Evolutionary conservation across 2,888 invertebrate species (phyloP).

Genomic region (Cantharis lateralis): DNA sequence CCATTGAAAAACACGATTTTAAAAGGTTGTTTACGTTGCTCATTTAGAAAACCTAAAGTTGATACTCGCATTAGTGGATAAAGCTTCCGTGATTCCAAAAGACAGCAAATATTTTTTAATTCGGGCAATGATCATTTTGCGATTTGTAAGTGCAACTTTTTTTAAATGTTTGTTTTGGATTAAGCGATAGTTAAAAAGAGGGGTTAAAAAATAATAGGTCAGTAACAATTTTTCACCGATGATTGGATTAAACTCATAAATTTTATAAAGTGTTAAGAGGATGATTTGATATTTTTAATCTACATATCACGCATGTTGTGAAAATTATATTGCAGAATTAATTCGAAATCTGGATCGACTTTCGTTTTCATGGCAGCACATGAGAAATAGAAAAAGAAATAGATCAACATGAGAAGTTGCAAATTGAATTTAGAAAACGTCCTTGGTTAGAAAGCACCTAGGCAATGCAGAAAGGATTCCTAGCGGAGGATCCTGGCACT

Average conservation of each 20-base stretch:
- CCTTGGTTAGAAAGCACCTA: slow-evolving; percentile 28
- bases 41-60: slow-evolving; percentile 2
- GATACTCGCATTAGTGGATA: neutral
- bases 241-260: neutral
- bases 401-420: slow-evolving; percentile 22
- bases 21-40: neutral
- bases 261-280: neutral
- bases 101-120: neutral
- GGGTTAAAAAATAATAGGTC: neutral
- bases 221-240: neutral
- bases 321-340: neutral
- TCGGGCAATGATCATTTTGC: neutral
- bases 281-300: neutral
- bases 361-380: neutral
- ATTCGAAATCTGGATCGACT: neutral
- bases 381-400: slow-evolving; percentile 17
- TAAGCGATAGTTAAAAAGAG: neutral
- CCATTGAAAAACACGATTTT: neutral
- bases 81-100: neutral
- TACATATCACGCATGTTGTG: neutral
- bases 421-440: slow-evolving; percentile 28
- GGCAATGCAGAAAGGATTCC: slow-evolving; percentile 30
- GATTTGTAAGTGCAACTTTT: neutral
- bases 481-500: slow-evolving; percentile 33
- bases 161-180: neutral